These are phyloP conservation scores for Apteryx mantelli DNA, from an alignment of 2,113 vertebrate species.

Conservation along the genomic window DNA sequence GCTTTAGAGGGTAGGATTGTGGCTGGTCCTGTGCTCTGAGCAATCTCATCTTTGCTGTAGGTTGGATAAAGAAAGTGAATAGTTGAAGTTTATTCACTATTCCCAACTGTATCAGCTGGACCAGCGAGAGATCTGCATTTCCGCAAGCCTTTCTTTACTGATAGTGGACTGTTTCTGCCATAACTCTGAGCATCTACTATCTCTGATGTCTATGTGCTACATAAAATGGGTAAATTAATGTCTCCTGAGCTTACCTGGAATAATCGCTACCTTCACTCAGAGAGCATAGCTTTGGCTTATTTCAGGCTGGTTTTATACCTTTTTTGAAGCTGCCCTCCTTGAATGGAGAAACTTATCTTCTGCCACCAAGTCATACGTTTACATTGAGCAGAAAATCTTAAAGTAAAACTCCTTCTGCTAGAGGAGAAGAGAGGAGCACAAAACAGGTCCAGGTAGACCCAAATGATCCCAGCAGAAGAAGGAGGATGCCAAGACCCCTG, in stretches of 20 bases:
- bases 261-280: not conserved
- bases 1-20: rapidly evolving
- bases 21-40: not conserved
- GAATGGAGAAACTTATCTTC: not conserved
- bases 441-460: not conserved
- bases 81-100: not conserved
- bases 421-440: not conserved
- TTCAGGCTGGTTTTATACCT: not conserved
- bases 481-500: not conserved
- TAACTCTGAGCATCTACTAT: not conserved
- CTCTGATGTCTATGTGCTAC: not conserved
- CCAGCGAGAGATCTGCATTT: not conserved
- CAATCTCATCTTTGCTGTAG: not conserved
- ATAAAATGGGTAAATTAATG: not conserved
- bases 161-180: not conserved
- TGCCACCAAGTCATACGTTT: not conserved
- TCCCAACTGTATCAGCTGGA: not conserved
- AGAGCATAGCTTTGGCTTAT: not conserved
- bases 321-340: not conserved
- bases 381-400: not conserved
- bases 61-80: not conserved
- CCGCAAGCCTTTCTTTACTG: not conserved
- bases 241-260: not conserved
- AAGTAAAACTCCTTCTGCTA: not conserved
- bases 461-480: not conserved